Base-by-base conservation (phyloP, 2,797 vertebrate genomes). In the Hoplostethus atlanticus region DNA sequence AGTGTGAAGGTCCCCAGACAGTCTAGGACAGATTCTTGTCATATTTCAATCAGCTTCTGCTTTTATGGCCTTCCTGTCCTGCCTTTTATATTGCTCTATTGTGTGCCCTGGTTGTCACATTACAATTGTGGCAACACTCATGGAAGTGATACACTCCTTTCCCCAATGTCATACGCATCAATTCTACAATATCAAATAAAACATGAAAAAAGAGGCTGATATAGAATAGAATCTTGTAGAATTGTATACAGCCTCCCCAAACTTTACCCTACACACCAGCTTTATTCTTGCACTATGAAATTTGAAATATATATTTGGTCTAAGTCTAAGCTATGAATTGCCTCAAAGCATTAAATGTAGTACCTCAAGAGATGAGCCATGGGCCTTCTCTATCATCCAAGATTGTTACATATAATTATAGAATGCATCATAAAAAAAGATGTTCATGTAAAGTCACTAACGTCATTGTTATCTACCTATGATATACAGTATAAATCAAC, bases 41-140 rank as follows among this genome's bases (percentile, higher is more conserved):
- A 87, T 84, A 71, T 89, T 90, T 89, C 54, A 72, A 80, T 86
- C 79, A 84, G 56, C 53, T 52, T 53, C 64, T 70, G 73, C 67
- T 77, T 83, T 85, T 73, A 80, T 76, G 73, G 58, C 21, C 72
- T 73, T 65, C 64, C 68, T 36, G 40, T 59, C 62, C 63, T 75
- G 68, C 57, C 63, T 77, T 83, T 83, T 66, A 64, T 65, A 64
- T 44, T 68, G 38, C 50, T 13, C 55, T 72, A 54, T 68, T 38
- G 64, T 77, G 67, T 58, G 56, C 15, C 67, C 61, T 65, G n/a
- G 61, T 81, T 76, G 68, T 62, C 74, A 84, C 76, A 79, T 81
- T 61, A 79, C 40, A 63, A 50, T 64, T 75, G 63, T 55, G 67
- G 52, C 59, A 63, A 68, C 17, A 38, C 55, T 79, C 36, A 34